Evolutionary conservation across 2,797 vertebrate species (phyloP), one percentile per base, ranked within the genome.

Genomic region (Bryconaethiops microstoma): DNA sequence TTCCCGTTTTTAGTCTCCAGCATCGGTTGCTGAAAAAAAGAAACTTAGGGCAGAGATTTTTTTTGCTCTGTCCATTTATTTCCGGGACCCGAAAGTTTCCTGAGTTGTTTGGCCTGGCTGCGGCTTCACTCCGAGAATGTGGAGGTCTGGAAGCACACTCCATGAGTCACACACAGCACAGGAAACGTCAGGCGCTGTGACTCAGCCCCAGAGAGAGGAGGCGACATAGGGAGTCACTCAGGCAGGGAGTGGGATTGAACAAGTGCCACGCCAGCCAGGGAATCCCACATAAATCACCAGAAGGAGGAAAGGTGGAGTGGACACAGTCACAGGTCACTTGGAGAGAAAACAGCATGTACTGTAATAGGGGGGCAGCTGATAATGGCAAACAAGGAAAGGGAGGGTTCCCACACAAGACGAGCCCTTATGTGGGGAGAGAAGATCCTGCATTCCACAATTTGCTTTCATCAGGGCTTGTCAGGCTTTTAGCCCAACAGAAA

Each of bases 261-360:
- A 50, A 70, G 71, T 65, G 67, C 52, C 65, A 75, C 39, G 52
- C 64, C 45, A 52, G 73, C 74, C 63, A 85, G 72, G 67, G 76
- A 84, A 85, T 84, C 83, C 83, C 82, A 87, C 76, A 54, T 83
- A 85, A 81, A 84, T 78, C 75, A 84, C 71, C 69, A 64, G 52
- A 74, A 77, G 67, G 55, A 74, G 79, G 23, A 81, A 78, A 83
- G 29, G 59, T 70, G 79, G 57, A 85, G 77, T 39, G 57, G 69
- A 42, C 45, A 35, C 17, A 39, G 76, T 74, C 79, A 76, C 84
- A 87, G 87, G 86, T 87, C 85, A 88, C 86, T 88, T 78, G 64
- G 8, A 78, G 25, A 70, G 25, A 69, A 52, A 45, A 35, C 54
- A 16, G 29, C 9, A 6, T 54, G 63, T 23, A 62, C 69, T 60